Percentiles rank a stretch among this genome's conserved stretches.
These are phyloP conservation scores for Alviniconcha marisindica DNA, from an alignment of 1,140 invertebrate species.

Conservation along the genomic window DNA sequence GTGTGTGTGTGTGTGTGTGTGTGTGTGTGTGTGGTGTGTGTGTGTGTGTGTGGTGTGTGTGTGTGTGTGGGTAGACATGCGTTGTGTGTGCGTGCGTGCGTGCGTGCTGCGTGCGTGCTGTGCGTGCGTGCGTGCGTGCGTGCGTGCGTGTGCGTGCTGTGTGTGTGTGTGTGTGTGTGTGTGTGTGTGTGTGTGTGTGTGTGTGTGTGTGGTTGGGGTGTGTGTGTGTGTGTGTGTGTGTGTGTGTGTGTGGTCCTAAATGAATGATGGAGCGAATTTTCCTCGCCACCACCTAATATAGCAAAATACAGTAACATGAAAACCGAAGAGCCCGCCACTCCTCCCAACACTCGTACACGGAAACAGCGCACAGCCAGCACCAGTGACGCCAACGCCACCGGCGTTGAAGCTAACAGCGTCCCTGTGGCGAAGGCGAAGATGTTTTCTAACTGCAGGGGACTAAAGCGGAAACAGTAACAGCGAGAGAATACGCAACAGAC, in stretches of 20 bases:
- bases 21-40: no score
- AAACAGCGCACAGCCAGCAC: neutral
- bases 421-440: neutral
- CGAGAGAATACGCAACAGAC: no score
- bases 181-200: conserved; percentile 12
- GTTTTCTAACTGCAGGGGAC: no score
- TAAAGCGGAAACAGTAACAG: no score
- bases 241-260: neutral
- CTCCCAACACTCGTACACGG: neutral
- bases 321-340: neutral
- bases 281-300: neutral
- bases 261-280: neutral
- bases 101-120: neutral
- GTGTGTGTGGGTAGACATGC: no score
- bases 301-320: neutral
- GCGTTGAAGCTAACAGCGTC: no score
- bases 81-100: neutral
- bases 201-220: neutral
- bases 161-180: no score
- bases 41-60: no score
- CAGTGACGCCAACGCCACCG: no score
- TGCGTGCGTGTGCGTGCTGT: neutral
- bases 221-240: neutral
- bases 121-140: neutral
- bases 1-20: no score